phyloP scores from a whole-genome alignment of 2,888 invertebrate species.

The Aricia artaxerxes region DNA sequence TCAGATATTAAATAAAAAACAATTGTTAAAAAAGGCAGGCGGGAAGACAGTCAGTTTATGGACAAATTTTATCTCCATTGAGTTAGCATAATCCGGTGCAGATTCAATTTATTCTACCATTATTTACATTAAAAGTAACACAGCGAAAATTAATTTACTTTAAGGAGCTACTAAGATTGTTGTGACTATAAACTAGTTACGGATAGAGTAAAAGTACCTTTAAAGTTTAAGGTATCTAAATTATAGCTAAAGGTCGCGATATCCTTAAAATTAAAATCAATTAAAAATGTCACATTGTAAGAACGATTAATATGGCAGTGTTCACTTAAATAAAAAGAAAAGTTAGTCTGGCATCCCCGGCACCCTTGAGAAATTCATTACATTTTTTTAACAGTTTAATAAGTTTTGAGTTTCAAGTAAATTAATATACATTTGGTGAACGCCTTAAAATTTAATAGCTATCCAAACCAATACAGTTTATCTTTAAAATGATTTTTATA shows the following conservation, averaged over 20 bases:
- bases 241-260: slow-evolving; percentile 5
- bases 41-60: neutral
- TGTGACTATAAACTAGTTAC: neutral
- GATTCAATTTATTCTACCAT: neutral
- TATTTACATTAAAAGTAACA: slow-evolving; percentile 15
- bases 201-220: slow-evolving; percentile 2
- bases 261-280: slow-evolving; percentile 26
- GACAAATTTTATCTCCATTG: neutral
- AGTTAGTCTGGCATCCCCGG: slow-evolving; percentile 9
- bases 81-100: neutral
- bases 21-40: neutral
- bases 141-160: neutral
- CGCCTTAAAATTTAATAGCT: neutral
- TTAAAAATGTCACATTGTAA: slow-evolving; percentile 38
- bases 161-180: neutral
- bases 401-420: neutral
- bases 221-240: neutral
- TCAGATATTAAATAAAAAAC: neutral
- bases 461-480: neutral
- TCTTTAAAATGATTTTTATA: neutral
- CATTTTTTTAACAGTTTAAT: neutral
- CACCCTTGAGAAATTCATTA: neutral
- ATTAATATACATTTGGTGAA: neutral
- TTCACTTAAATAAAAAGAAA: slow-evolving; percentile 51
- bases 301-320: slow-evolving; percentile 65